A percentile compares a stretch with the other conserved stretches of the same genome.
phyloP scores from a whole-genome alignment of 2,888 invertebrate species.

The Ectobius pallidus region DNA sequence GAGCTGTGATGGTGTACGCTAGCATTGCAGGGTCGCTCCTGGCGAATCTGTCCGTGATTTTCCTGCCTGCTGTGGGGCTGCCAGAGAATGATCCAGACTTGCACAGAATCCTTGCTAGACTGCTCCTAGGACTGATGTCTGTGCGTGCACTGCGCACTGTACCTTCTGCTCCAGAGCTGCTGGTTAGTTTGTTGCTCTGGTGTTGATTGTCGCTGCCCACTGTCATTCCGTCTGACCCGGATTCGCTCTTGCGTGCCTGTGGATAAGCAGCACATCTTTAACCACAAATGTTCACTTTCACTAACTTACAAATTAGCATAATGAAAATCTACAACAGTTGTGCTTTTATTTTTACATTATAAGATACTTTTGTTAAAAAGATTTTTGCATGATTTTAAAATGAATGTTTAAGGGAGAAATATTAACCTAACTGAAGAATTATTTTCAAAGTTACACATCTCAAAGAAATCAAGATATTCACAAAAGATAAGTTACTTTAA shows the following conservation, averaged over 20 bases:
- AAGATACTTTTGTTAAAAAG: no score
- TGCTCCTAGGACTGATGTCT: neutral
- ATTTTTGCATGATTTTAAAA: no score
- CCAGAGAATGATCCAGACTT: slow-evolving; percentile 80
- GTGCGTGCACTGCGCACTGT: neutral
- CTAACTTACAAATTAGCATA: no score
- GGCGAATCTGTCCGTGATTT: slow-evolving; percentile 56
- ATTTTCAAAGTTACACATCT: no score
- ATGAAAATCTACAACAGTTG: no score
- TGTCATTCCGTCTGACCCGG: slow-evolving; percentile 61
- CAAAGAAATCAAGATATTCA: no score
- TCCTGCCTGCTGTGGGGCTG: slow-evolving; percentile 48
- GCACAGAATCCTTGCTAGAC: slow-evolving; percentile 55
- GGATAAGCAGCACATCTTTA: slow-evolving; percentile 2
- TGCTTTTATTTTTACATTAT: no score
- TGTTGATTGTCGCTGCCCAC: slow-evolving; percentile 50
- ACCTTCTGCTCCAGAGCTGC: slow-evolving; percentile 24
- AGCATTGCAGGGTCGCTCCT: slow-evolving; percentile 69
- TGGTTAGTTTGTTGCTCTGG: neutral
- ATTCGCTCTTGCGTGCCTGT: slow-evolving; percentile 61
- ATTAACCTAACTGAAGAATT: no score
- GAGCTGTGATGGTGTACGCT: slow-evolving; percentile 50
- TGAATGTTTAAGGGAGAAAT: no score
- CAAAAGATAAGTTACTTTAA: no score
- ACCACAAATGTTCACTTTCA: no score